Base-by-base conservation (phyloP, 2,797 vertebrate species). In the Typhlichthys subterraneus region DNA sequence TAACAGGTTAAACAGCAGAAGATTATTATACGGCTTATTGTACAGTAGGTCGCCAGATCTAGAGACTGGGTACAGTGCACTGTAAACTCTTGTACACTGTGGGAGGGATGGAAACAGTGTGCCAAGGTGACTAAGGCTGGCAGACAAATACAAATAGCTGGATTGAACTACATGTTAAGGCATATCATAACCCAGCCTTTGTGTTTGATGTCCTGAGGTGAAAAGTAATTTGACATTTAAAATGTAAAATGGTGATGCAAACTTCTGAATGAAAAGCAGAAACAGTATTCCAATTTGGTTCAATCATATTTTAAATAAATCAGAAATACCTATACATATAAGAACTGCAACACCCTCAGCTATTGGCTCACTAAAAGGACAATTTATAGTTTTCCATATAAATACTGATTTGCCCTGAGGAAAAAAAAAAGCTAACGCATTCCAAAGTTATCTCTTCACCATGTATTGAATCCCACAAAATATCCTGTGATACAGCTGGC, bases 351-450 rank as follows among this genome's bases (percentile, higher is more conserved):
- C 54, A 63, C 61, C 59, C 59, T 71, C 48, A 71, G 42, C 63
- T 59, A 57, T 62, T 79, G 70, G 63, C 17, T 31, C 54, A 66
- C 53, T 33, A 53, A 12, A 73, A 74, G 12, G n/a, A 45, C 61
- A 56, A 81, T 81, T 80, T 67, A 79, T 53, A 53, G 55, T 70
- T 72, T 67, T 42, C 75, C 60, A 70, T 33, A 54, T 54, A 52
- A 71, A 58, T 67, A 77, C 38, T 42, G 63, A 80, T 61, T 71
- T 59, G 75, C 61, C 72, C 63, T 69, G 38, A 79, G 79, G 77
- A 57, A 80, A 80, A 83, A 69, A 62, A 67, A 56, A 70, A 77
- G 58, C 53, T 23, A 23, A 62, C n/a, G 70, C 83, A 75, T 76
- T 62, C 73, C 61, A 12, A 54, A 54, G n/a, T 8, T 65, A 53